Conservation (phyloP, 2,888 invertebrate species). For the Pantelozetes paolii region DNA sequence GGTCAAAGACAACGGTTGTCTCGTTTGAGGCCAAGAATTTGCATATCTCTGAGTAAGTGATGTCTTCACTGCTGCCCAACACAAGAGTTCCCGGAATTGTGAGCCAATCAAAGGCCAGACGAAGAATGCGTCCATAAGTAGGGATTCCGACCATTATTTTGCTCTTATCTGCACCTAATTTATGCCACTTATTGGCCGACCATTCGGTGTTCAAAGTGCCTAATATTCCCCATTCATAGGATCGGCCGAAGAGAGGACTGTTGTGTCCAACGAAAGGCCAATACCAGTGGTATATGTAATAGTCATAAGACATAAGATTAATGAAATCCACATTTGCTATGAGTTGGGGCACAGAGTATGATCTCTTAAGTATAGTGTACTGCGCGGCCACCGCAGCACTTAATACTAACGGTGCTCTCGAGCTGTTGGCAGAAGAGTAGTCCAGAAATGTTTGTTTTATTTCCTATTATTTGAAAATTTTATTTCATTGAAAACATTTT, state of each 20-base stretch:
- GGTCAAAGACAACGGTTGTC: constrained; percentile 23
- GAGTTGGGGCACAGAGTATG: constrained; percentile 73
- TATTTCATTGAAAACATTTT: constrained; percentile 3
- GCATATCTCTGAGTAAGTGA: constrained; percentile 32
- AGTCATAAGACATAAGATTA: constrained; percentile 87
- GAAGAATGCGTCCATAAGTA: constrained; percentile 75
- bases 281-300: constrained; percentile 64
- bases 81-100: constrained; percentile 36
- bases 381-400: constrained; percentile 77
- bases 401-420: constrained; percentile 55
- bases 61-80: constrained; percentile 6
- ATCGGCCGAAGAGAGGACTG: constrained; percentile 67
- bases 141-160: constrained; percentile 82
- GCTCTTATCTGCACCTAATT: constrained; percentile 67
- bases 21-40: background rate
- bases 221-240: constrained; percentile 62
- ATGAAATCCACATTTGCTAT: constrained; percentile 77
- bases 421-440: background rate
- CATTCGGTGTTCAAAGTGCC: constrained; percentile 71
- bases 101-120: background rate
- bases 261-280: constrained; percentile 62
- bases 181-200: constrained; percentile 70
- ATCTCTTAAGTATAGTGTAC: constrained; percentile 65
- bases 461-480: constrained; percentile 21
- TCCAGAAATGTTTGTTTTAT: constrained; percentile 6